Percentiles rank a stretch among this genome's conserved stretches.
phyloP scores from a whole-genome alignment of 2,797 vertebrate genomes.

The Falco concolor region DNA sequence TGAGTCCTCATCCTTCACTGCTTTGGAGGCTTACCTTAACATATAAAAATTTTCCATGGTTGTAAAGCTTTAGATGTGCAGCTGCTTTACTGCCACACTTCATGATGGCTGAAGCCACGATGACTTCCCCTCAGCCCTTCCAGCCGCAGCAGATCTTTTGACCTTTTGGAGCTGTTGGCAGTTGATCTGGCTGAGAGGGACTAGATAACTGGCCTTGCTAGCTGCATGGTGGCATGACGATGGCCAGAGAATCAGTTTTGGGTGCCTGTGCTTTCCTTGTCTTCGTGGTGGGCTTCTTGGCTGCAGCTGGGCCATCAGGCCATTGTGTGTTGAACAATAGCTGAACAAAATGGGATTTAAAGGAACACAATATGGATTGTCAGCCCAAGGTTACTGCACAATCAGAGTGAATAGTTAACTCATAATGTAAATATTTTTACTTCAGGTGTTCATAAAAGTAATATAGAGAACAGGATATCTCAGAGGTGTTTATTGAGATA shows the following conservation, averaged over 20 bases:
- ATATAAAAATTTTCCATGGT: background rate
- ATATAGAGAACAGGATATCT: constrained; percentile 24
- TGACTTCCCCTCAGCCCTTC: background rate
- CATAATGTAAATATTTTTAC: constrained; percentile 54
- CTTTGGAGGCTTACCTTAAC: background rate
- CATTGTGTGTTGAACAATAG: constrained; percentile 36
- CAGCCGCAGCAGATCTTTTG: background rate
- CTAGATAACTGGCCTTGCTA: background rate
- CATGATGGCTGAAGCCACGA: background rate
- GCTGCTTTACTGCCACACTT: background rate
- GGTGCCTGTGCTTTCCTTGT: background rate
- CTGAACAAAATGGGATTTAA: background rate
- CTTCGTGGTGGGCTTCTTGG: background rate
- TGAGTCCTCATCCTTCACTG: background rate
- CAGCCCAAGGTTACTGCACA: constrained; percentile 41
- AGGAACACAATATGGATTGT: constrained; percentile 35
- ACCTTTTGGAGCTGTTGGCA: background rate
- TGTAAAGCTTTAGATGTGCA: background rate
- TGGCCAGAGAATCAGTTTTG: background rate
- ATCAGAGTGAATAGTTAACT: constrained; percentile 15
- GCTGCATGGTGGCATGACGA: accelerated
- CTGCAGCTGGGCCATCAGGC: constrained; percentile 15
- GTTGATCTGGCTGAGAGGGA: background rate
- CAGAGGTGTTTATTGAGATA: background rate
- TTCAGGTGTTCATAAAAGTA: constrained; percentile 44